A percentile compares a stretch with the other conserved stretches of the same genome.
Evolutionary conservation across 2,797 vertebrate species (phyloP).

Genomic region (Rallus crepitans): DNA sequence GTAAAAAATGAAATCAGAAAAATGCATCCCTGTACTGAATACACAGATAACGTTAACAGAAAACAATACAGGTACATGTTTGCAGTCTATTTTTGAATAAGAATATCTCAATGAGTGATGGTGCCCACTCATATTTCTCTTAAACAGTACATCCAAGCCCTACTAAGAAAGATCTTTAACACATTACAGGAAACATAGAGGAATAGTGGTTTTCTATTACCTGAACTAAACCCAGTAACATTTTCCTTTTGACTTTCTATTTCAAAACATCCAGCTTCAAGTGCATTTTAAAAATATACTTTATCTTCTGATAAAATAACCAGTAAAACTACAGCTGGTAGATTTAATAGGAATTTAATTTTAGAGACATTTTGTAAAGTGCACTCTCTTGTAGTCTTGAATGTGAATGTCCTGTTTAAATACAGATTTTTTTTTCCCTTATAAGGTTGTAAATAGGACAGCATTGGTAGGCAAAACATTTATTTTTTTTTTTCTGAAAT

Average conservation of each 20-base stretch:
- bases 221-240: conserved; percentile 15
- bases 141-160: not conserved
- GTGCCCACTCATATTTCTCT: not conserved
- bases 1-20: not conserved
- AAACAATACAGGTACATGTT: accelerated
- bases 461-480: not conserved
- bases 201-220: not conserved
- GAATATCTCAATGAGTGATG: not conserved
- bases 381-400: not conserved
- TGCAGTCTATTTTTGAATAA: not conserved
- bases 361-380: conserved; percentile 52
- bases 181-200: not conserved
- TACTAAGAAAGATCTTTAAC: not conserved
- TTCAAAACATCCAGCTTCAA: conserved; percentile 42
- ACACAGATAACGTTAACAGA: not conserved
- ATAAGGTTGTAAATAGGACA: not conserved
- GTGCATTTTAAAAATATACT: conserved; percentile 39
- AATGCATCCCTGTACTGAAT: not conserved
- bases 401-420: not conserved
- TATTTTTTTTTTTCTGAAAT: not conserved
- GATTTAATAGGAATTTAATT: conserved; percentile 52
- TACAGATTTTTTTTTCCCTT: not conserved
- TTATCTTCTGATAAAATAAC: conserved; percentile 38
- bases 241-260: conserved; percentile 45
- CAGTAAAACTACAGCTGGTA: conserved; percentile 33